Base-by-base conservation (phyloP, 1,140 invertebrate species). In the Matsumurasca onukii region DNA sequence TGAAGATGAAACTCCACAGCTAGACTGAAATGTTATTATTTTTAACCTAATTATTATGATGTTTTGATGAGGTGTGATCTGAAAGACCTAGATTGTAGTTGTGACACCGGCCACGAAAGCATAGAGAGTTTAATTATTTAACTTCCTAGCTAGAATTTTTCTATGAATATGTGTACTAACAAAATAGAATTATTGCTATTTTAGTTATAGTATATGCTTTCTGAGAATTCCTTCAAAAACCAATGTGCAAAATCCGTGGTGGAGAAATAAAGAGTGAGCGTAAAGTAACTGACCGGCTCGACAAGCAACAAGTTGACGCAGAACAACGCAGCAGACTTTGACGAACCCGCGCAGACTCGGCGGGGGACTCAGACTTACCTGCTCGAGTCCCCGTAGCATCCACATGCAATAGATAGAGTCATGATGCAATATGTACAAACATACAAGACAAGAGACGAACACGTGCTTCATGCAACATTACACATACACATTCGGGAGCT, bases 391-490 rank as follows among this genome's bases (percentile, higher is more conserved):
- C 52, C 68, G 45, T 59, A 62, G 52, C 45, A 67, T 62, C 49
- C 63, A 69, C 67, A 31, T 67, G 39, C 27, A 34, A 66, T 34
- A 74, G 64, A 52, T 62, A 62, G 55, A 51, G 51, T 59, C 70
- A 73, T 27, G 31, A 70, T 63, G 15, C 39, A 71, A 49, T 55
- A 71, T 61, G 51, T 57, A 69, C 61, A 65, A 62, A 71, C 64
- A n/a, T 59, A 72, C 27, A 72, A 68, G 27, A n/a, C 34, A 69
- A 22, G 62, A 20, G 67, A 13, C n/a, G n/a, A n/a, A 39, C 68
- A 70, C 39, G 61, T 69, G 66, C 70, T 73, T 70, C 69, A 74
- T 73, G 66, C 75, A 69, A 24, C 61, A 66, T n/a, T 27, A 67
- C 39, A 63, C 39, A 67, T 57, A 61, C 29, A 67, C 49, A 66